phyloP scores from a whole-genome alignment of 2,113 vertebrate species.

The Sinocyclocheilus anophthalmus region DNA sequence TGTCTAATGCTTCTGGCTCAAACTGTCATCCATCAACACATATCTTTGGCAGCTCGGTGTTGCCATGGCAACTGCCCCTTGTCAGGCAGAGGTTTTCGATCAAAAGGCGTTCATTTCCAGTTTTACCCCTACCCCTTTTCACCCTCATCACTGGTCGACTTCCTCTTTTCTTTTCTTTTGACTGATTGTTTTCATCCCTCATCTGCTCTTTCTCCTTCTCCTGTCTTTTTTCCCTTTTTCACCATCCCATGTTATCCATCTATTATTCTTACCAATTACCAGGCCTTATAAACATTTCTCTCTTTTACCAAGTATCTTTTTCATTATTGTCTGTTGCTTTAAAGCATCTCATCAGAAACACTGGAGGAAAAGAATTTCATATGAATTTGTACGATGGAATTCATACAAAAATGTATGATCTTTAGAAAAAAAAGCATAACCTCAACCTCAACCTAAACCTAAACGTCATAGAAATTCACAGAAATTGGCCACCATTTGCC shows the following conservation, averaged over 20 bases:
- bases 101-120: conserved; percentile 72
- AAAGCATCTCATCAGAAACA: not conserved
- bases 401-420: not conserved
- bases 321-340: not conserved
- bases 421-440: not conserved
- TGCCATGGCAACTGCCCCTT: conserved; percentile 92
- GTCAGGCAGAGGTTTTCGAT: conserved; percentile 82
- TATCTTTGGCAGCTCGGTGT: conserved; percentile 84
- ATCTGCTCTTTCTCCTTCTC: not conserved
- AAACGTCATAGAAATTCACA: not conserved
- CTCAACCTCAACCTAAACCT: not conserved
- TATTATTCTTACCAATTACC: not conserved
- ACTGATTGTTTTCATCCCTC: not conserved
- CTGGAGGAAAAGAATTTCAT: not conserved
- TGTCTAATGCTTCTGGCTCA: conserved; percentile 76
- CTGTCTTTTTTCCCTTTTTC: not conserved
- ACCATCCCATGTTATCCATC: not conserved
- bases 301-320: not conserved
- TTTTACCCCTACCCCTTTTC: conserved; percentile 57
- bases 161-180: conserved; percentile 38
- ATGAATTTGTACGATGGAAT: not conserved
- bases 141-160: conserved; percentile 58
- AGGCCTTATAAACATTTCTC: not conserved
- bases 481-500: not conserved
- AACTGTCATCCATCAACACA: conserved; percentile 88